These are phyloP conservation scores for Pyrgilauda ruficollis DNA, from an alignment of 2,113 vertebrate genomes.

Conservation along the genomic window DNA sequence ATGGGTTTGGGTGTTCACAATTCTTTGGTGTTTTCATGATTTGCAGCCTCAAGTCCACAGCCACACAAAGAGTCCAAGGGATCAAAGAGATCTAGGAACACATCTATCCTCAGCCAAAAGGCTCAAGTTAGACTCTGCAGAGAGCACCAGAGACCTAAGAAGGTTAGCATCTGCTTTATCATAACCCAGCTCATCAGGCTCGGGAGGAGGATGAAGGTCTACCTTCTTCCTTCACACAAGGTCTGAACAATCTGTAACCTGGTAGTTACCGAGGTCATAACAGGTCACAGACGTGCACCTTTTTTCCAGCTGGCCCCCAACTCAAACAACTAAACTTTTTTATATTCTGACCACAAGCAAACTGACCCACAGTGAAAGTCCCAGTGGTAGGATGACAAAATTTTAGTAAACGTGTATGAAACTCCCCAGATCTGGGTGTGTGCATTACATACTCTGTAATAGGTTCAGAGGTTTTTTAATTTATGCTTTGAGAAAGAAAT, in stretches of 20 bases:
- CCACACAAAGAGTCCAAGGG: too few relatives aligned
- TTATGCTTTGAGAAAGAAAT: not conserved
- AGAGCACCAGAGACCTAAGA: too few relatives aligned
- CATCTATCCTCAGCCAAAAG: not conserved
- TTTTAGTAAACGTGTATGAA: not conserved
- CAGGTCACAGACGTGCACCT: not conserved
- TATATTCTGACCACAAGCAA: not conserved
- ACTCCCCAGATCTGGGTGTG: accelerated
- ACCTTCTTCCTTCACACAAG: not conserved
- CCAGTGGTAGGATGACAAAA: accelerated
- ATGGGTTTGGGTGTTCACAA: accelerated
- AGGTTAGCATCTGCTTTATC: not conserved
- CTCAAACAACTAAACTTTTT: not conserved
- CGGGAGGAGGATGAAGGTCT: not conserved
- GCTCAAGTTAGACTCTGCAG: not conserved
- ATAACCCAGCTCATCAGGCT: not conserved
- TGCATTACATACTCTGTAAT: not conserved
- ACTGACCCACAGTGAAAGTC: not conserved
- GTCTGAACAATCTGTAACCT: not conserved
- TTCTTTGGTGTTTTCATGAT: not conserved
- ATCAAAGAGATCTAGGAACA: not conserved
- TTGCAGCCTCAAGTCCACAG: not conserved
- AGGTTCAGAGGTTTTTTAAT: not conserved
- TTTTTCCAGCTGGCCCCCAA: not conserved
- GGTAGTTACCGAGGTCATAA: accelerated